phyloP scores from a whole-genome alignment of 2,797 vertebrate species.

The Poeciliopsis presidionis region DNA sequence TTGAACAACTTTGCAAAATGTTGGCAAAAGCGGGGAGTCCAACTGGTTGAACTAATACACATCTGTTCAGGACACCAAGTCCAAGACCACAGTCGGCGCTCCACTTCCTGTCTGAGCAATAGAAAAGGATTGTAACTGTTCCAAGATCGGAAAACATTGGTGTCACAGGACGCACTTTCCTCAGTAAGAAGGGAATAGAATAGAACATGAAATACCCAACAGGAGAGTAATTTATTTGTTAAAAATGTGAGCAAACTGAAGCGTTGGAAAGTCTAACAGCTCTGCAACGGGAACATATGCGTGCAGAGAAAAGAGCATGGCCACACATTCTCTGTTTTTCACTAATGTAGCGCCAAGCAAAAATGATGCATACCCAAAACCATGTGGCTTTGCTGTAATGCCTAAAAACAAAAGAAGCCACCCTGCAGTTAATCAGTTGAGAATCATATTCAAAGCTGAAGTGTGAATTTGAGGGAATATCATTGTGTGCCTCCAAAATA shows the following conservation, averaged over 20 bases:
- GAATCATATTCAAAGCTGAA: conserved; percentile 6
- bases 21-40: neutral
- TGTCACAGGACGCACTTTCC: conserved; percentile 16
- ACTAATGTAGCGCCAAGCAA: conserved; percentile 23
- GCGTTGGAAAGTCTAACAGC: conserved; percentile 13
- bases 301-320: neutral
- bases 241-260: conserved; percentile 3
- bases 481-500: conserved; percentile 28
- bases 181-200: conserved; percentile 23
- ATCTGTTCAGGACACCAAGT: conserved; percentile 52
- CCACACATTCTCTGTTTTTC: conserved; percentile 34
- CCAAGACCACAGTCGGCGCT: conserved; percentile 29
- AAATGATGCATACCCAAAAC: conserved; percentile 3
- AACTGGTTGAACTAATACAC: conserved; percentile 33
- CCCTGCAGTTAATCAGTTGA: neutral
- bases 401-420: neutral
- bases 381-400: neutral
- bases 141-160: conserved; percentile 24
- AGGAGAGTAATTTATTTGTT: neutral
- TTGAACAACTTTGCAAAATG: neutral
- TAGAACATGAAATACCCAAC: conserved; percentile 3
- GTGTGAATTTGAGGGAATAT: neutral
- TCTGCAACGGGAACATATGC: neutral
- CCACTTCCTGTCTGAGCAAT: conserved; percentile 48
- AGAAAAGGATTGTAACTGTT: conserved; percentile 35